phyloP scores from a whole-genome alignment of 2,113 vertebrate species.

The Athene cunicularia region DNA sequence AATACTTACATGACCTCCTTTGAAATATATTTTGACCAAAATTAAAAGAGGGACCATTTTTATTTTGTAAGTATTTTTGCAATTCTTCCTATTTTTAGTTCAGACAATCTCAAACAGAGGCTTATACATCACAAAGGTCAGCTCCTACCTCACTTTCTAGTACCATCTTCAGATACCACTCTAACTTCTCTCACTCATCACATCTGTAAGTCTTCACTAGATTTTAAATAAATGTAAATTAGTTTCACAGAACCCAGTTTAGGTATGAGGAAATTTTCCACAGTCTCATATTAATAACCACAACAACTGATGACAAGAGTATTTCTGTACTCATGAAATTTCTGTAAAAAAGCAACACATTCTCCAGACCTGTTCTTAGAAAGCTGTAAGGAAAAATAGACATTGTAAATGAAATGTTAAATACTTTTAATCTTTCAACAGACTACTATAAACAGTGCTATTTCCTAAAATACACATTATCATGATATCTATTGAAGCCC shows the following conservation, averaged over 20 bases:
- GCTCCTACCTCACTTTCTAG: background rate
- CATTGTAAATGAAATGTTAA: conserved; percentile 32
- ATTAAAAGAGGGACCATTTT: background rate
- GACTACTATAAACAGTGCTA: background rate
- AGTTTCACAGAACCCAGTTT: background rate
- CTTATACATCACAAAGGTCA: background rate
- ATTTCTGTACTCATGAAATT: background rate
- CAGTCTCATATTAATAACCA: conserved; percentile 10
- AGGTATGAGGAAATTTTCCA: background rate
- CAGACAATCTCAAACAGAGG: background rate
- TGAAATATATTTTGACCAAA: background rate
- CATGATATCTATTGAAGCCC: background rate
- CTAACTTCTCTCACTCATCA: background rate
- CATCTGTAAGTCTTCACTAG: background rate
- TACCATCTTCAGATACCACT: background rate
- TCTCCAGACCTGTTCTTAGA: background rate
- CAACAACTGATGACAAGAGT: background rate
- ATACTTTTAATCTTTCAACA: conserved; percentile 46
- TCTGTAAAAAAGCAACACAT: background rate
- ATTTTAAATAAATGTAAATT: background rate
- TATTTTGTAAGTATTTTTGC: background rate
- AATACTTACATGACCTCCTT: background rate
- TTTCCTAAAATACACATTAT: conserved; percentile 47
- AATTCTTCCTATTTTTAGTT: background rate
- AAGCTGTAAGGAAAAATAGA: background rate